Conservation (phyloP, 2,888 invertebrate genomes). For the Erebia palarica region DNA sequence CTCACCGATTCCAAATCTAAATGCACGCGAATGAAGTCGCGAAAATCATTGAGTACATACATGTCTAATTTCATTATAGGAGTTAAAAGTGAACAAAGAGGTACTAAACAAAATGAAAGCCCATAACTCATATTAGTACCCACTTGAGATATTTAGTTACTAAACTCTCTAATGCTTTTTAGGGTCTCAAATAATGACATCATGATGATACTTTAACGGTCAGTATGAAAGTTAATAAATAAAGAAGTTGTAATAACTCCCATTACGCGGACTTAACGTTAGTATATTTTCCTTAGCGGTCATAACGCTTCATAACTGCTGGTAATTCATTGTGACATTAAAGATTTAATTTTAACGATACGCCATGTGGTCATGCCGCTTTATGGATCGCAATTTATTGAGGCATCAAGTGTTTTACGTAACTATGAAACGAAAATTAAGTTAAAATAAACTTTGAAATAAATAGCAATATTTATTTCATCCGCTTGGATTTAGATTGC, state of each 20-base stretch:
- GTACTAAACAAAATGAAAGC: too few species aligned
- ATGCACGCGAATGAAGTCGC: too few species aligned
- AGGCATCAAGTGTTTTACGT: conserved; percentile 51
- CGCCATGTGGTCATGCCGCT: conserved; percentile 48
- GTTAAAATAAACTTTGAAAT: not conserved
- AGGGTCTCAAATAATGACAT: conserved; percentile 9
- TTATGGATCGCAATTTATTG: conserved; percentile 60
- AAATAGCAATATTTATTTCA: not conserved
- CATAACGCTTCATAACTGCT: conserved; percentile 59
- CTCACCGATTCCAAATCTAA: too few species aligned
- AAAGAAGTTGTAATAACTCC: conserved; percentile 43
- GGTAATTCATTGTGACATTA: conserved; percentile 69
- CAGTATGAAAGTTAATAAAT: conserved; percentile 27
- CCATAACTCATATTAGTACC: not conserved
- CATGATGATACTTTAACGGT: conserved; percentile 2
- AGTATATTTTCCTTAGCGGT: conserved; percentile 50
- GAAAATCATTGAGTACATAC: too few species aligned
- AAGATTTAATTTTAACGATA: conserved; percentile 68
- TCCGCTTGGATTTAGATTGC: too few species aligned
- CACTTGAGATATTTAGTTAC: not conserved
- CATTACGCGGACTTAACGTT: conserved; percentile 42
- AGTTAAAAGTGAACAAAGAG: too few species aligned
- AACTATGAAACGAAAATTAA: conserved; percentile 8
- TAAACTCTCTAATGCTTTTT: conserved; percentile 1
- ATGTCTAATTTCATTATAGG: too few species aligned